A percentile compares a stretch with the other conserved stretches of the same genome.
phyloP scores from a whole-genome alignment of 1,140 invertebrate genomes.

The Cyclina sinensis region DNA sequence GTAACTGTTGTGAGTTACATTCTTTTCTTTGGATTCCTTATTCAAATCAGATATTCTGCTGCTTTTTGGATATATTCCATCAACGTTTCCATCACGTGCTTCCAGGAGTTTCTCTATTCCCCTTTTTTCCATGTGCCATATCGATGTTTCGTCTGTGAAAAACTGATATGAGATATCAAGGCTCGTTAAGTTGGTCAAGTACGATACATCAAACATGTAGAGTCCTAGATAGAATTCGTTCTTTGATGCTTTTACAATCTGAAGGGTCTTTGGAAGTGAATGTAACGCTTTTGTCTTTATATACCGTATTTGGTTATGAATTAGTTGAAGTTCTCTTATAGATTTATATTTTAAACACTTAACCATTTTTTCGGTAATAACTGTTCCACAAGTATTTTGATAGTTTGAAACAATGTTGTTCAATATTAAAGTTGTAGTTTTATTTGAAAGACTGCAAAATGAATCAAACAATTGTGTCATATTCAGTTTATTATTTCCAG shows the following conservation, averaged over 20 bases:
- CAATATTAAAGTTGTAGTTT: background rate
- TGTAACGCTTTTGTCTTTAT: background rate
- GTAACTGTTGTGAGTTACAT: no score
- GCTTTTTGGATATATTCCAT: no score
- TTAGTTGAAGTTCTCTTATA: conserved; percentile 24
- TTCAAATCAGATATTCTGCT: no score
- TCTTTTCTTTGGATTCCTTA: no score
- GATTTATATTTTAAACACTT: conserved; percentile 3
- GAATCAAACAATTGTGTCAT: background rate
- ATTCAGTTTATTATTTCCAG: background rate
- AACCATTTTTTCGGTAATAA: background rate
- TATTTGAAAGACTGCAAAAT: background rate
- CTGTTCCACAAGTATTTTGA: background rate
- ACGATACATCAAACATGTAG: background rate
- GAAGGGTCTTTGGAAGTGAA: conserved; percentile 12
- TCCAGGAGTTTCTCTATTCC: background rate
- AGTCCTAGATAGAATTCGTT: conserved; percentile 22
- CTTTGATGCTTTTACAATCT: background rate
- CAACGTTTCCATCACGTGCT: no score
- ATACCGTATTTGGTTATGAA: background rate
- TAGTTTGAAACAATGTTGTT: no score
- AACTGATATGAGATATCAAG: conserved; percentile 14
- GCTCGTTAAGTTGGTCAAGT: background rate
- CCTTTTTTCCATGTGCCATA: background rate
- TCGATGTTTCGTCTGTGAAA: background rate